Percentiles rank a stretch among this genome's conserved stretches.
Evolutionary conservation across 2,113 vertebrate species (phyloP).

Genomic region (Sorex araneus): DNA sequence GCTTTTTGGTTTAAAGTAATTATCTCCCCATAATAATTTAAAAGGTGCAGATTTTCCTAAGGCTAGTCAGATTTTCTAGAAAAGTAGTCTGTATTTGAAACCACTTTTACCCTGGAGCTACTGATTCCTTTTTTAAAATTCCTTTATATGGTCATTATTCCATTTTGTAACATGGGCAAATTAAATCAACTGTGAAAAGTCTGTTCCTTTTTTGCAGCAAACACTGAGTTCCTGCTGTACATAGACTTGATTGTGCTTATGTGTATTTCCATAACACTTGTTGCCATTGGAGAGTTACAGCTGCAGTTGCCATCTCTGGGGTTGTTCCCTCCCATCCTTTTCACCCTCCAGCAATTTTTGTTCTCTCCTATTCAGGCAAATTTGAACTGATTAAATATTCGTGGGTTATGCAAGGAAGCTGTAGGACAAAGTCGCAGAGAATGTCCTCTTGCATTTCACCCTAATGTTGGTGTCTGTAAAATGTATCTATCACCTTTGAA

Average conservation of each 20-base stretch:
- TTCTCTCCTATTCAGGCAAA: conserved; percentile 76
- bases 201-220: conserved; percentile 49
- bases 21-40: not conserved
- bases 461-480: conserved; percentile 73
- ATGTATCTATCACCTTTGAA: conserved; percentile 30
- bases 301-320: not conserved
- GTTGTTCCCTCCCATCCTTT: conserved; percentile 47
- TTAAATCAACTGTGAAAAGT: conserved; percentile 75
- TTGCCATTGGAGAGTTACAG: conserved; percentile 52
- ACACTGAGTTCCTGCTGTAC: conserved; percentile 58
- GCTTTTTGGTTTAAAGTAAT: conserved; percentile 56
- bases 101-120: conserved; percentile 23
- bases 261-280: conserved; percentile 70
- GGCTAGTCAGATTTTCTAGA: not conserved
- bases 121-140: not conserved
- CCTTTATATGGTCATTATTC: conserved; percentile 43
- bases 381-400: conserved; percentile 86
- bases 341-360: conserved; percentile 67
- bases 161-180: conserved; percentile 64
- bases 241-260: conserved; percentile 39
- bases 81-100: not conserved
- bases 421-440: conserved; percentile 80
- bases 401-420: conserved; percentile 77
- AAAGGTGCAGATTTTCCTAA: conserved; percentile 38
- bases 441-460: conserved; percentile 80